Evolutionary conservation across 2,113 vertebrate species (phyloP), one percentile per base, ranked within the genome.

Genomic region (Serinus canaria): DNA sequence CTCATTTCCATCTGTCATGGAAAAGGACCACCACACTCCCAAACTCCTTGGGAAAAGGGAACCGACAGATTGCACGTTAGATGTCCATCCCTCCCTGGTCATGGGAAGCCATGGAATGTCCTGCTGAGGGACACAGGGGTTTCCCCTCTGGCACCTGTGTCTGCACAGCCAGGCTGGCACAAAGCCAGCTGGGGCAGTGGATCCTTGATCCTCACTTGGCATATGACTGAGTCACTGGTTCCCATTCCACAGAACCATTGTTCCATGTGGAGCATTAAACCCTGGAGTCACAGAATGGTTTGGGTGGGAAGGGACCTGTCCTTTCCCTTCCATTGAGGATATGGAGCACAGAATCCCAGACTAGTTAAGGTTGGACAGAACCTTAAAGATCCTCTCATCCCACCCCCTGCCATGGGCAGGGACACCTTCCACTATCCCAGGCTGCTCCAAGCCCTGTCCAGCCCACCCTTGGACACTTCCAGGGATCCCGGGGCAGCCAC

Each of bases 401-500:
- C 59, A 13, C 59, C 2, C 35, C 10, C 22, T 73, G 35, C 50
- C 44, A 10, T 10, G 13, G 59, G 4, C 33, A 39, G 77, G 28
- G 19, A 24, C 37, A 46, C 3, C 14, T 76, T 11, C 25, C 55
- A 62, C n/a, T 20, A 1, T 0, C 4, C 16, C 39, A 55, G 47
- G 21, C 0, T 25, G 9, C 39, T 76, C 62, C 70, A 46, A 53
- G 30, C 3, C 24, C 28, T 0, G 0, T 53, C 30, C 11, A 68
- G 0, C 20, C 62, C 31, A 41, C 24, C 78, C 53, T 27, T 19
- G 78, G 3, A 19, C 55, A 13, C 24, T 55, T 5, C 9, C 55
- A 47, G 39, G 30, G 47, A n/a, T 60, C 50, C 50, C 16, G 41
- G 21, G 25, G 10, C 41, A 69, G 39, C 24, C 62, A 68, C 28